Conservation (phyloP, 2,113 vertebrate species). For the Microcebus lehilahytsara region DNA sequence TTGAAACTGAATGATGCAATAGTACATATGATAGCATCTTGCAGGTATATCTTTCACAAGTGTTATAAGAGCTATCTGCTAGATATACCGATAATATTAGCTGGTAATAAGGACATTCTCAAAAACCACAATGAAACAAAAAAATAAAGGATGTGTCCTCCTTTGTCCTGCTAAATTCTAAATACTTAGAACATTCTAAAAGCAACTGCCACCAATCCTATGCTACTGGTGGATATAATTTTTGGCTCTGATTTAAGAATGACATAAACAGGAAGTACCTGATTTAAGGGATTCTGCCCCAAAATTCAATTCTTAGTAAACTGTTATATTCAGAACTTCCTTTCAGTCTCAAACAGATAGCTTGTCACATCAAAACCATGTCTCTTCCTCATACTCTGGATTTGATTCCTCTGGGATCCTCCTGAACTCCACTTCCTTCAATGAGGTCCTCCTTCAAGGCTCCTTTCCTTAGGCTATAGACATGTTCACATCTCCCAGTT, state of each 20-base stretch:
- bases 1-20: neutral
- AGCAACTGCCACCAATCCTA: neutral
- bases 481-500: neutral
- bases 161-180: constrained; percentile 1
- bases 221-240: neutral
- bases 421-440: neutral
- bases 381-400: neutral
- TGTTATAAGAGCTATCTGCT: neutral
- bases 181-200: neutral
- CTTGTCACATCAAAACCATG: neutral
- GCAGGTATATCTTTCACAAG: neutral
- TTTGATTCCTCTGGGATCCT: neutral
- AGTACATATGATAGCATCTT: neutral
- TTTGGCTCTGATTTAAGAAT: neutral
- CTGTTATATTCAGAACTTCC: neutral
- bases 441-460: neutral
- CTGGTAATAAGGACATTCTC: neutral
- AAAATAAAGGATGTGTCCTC: neutral
- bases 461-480: neutral
- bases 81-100: neutral
- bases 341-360: neutral
- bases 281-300: neutral
- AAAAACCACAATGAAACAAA: neutral
- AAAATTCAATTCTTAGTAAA: neutral
- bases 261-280: neutral